Conservation (phyloP, 2,888 invertebrate genomes). For the Hirtodrosophila histrioides region DNA sequence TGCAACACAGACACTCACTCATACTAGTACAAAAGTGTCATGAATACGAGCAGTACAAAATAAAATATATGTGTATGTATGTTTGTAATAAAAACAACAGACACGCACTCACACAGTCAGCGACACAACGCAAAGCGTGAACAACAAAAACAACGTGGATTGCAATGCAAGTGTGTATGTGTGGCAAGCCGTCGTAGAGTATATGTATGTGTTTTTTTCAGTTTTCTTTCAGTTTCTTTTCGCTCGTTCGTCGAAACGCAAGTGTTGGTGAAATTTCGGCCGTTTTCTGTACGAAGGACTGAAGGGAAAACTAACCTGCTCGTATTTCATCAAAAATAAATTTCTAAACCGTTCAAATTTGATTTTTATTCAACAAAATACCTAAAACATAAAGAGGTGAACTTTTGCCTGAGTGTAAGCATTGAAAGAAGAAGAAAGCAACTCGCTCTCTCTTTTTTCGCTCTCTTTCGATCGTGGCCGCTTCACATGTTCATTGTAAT, state of each 20-base stretch:
- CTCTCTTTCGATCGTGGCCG: constrained; percentile 33
- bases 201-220: constrained; percentile 63
- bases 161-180: constrained; percentile 55
- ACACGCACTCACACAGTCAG: constrained; percentile 58
- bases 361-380: constrained; percentile 4
- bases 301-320: constrained; percentile 12
- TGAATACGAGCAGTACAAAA: constrained; percentile 50
- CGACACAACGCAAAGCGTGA: constrained; percentile 50
- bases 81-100: constrained; percentile 61
- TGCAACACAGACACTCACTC: constrained; percentile 55
- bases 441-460: constrained; percentile 13
- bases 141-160: constrained; percentile 61
- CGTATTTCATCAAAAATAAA: constrained; percentile 1
- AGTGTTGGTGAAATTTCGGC: constrained; percentile 60
- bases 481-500: constrained; percentile 37
- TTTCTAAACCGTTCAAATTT: constrained; percentile 1
- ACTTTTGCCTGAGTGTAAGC: constrained; percentile 3
- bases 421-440: constrained; percentile 18
- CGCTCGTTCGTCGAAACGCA: constrained; percentile 63
- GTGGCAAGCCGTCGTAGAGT: constrained; percentile 54
- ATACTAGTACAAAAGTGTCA: constrained; percentile 41
- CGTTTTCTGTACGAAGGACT: constrained; percentile 31
- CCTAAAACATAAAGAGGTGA: constrained; percentile 4
- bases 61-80: constrained; percentile 34
- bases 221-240: constrained; percentile 76